phyloP scores from a whole-genome alignment of 2,888 invertebrate species.

The Megalurothrips usitatus region DNA sequence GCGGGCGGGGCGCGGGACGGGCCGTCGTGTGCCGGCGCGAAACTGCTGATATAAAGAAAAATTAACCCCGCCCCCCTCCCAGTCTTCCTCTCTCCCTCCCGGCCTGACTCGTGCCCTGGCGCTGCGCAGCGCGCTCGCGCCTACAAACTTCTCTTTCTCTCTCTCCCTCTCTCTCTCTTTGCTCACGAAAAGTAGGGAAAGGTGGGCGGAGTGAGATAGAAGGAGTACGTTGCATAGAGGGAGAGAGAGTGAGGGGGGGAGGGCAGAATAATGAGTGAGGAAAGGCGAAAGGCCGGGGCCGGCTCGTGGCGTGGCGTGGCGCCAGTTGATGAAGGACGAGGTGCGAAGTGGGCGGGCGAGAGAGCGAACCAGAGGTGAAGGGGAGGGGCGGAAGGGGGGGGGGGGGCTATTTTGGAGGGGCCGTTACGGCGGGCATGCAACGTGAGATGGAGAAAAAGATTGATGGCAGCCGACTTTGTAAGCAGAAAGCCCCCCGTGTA shows the following conservation, averaged over 20 bases:
- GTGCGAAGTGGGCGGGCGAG: background rate
- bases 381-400: background rate
- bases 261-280: slow-evolving; percentile 2
- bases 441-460: slow-evolving; percentile 17
- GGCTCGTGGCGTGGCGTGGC: background rate
- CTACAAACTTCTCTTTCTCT: background rate
- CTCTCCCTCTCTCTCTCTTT: too few species aligned
- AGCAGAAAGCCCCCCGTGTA: background rate
- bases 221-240: background rate
- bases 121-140: background rate
- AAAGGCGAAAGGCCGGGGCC: background rate
- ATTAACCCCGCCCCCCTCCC: background rate
- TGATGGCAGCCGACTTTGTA: slow-evolving; percentile 11
- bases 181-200: slow-evolving; percentile 14
- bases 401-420: background rate
- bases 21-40: background rate
- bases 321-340: slow-evolving; percentile 24
- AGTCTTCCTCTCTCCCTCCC: background rate
- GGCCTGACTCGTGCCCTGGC: background rate
- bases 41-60: slow-evolving; percentile 23
- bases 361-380: background rate
- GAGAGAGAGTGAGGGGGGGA: background rate
- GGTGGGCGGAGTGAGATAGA: background rate
- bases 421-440: background rate
- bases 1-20: background rate